Evolutionary conservation across 2,797 vertebrate species (phyloP).

Genomic region (Trachops cirrhosus): DNA sequence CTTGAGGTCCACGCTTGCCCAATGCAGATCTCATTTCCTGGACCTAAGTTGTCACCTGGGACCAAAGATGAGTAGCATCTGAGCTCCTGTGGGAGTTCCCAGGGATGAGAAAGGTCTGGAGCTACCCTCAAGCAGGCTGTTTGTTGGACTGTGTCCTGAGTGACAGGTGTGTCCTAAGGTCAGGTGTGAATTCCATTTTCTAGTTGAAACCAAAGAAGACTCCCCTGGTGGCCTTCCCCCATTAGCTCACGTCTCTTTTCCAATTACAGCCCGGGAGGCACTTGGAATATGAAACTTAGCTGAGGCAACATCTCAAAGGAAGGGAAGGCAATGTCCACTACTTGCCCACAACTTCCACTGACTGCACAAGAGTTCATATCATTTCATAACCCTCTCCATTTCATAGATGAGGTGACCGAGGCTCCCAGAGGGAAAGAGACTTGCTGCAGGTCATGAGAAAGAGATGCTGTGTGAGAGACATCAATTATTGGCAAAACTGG

Average conservation of each 20-base stretch:
- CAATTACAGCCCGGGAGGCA: not conserved
- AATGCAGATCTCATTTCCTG: not conserved
- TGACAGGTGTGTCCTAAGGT: not conserved
- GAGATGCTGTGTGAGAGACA: not conserved
- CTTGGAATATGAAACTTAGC: not conserved
- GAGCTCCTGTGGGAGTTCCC: not conserved
- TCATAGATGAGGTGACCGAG: not conserved
- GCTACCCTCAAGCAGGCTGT: not conserved
- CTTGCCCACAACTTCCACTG: not conserved
- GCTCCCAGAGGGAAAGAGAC: not conserved
- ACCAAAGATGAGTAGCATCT: not conserved
- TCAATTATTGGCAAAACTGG: not conserved
- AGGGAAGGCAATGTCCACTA: no score
- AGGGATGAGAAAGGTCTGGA: not conserved
- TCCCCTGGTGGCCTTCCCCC: not conserved
- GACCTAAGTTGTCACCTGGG: not conserved
- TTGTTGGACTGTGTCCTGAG: not conserved
- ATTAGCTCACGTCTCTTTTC: not conserved
- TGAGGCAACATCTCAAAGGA: not conserved
- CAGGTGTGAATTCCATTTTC: not conserved
- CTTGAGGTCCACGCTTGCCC: not conserved
- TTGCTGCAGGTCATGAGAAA: not conserved
- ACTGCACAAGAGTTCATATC: not conserved
- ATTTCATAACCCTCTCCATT: not conserved
- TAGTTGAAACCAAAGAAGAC: not conserved